phyloP scores from a whole-genome alignment of 1,140 invertebrate genomes.

The Apis cerana region DNA sequence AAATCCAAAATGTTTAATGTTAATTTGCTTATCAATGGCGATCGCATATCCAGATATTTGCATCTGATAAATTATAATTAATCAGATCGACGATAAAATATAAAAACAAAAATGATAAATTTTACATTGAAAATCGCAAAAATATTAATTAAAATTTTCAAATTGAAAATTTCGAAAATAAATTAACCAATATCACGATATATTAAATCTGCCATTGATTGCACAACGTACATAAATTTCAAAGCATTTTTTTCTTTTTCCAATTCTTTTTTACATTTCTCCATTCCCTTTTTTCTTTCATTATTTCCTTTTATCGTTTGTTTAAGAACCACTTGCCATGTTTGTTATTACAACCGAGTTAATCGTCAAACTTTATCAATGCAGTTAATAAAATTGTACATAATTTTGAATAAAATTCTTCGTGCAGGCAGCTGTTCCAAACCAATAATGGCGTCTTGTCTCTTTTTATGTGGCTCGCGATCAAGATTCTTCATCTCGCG shows the following conservation, averaged over 20 bases:
- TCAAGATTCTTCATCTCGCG: conserved; percentile 17
- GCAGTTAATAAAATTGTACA: conserved; percentile 34
- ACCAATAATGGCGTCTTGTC: neutral
- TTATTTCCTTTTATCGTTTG: conserved; percentile 3
- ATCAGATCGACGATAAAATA: neutral
- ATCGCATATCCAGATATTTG: neutral
- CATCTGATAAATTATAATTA: too few relatives aligned
- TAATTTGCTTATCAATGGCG: neutral
- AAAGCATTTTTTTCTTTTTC: too few relatives aligned
- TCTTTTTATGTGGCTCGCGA: conserved; percentile 6
- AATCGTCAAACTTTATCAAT: conserved; percentile 20
- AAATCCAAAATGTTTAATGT: neutral
- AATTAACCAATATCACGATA: conserved; percentile 63
- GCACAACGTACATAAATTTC: too few relatives aligned
- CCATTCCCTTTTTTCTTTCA: conserved; percentile 6
- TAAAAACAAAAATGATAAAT: neutral
- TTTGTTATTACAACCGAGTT: conserved; percentile 60
- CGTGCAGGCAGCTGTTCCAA: neutral
- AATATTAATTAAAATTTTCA: conserved; percentile 11
- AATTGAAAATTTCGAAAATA: conserved; percentile 11
- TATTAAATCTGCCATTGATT: neutral
- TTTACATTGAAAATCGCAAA: neutral
- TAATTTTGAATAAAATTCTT: conserved; percentile 19
- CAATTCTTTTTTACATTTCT: too few relatives aligned
- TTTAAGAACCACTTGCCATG: conserved; percentile 42